phyloP scores from a whole-genome alignment of 2,888 invertebrate species.

The Tethea ocularis region DNA sequence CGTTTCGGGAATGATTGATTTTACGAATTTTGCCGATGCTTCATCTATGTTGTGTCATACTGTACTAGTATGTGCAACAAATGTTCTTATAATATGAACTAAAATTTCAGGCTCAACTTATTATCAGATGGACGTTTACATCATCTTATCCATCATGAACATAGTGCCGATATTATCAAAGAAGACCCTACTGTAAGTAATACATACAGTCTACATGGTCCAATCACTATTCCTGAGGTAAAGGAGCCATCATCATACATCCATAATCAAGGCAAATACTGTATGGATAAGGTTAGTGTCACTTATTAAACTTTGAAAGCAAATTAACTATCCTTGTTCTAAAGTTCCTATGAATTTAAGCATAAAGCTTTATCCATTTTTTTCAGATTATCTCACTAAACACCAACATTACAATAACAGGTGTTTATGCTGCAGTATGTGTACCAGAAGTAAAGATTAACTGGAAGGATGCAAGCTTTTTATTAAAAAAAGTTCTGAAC shows the following conservation, averaged over 20 bases:
- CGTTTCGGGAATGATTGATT: too few relatives aligned
- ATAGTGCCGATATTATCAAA: slow-evolving; percentile 70
- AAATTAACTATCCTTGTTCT: background rate
- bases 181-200: slow-evolving; percentile 56
- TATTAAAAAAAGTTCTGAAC: slow-evolving; percentile 90
- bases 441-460: slow-evolving; percentile 87
- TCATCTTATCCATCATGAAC: slow-evolving; percentile 87
- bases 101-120: slow-evolving; percentile 82
- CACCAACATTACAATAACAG: slow-evolving; percentile 81
- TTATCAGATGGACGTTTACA: slow-evolving; percentile 88
- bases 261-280: slow-evolving; percentile 90
- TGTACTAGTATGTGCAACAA: background rate
- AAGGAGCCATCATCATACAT: slow-evolving; percentile 86
- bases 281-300: slow-evolving; percentile 89
- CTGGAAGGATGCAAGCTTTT: slow-evolving; percentile 89
- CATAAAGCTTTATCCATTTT: slow-evolving; percentile 6
- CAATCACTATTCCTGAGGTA: slow-evolving; percentile 69
- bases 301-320: background rate
- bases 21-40: too few relatives aligned
- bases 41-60: too few relatives aligned
- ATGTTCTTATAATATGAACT: background rate
- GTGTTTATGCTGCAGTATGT: slow-evolving; percentile 89
- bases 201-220: slow-evolving; percentile 61
- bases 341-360: too few relatives aligned
- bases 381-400: slow-evolving; percentile 79